Base-by-base conservation (phyloP, 2,888 invertebrate species). In the Rotaria sp. region DNA sequence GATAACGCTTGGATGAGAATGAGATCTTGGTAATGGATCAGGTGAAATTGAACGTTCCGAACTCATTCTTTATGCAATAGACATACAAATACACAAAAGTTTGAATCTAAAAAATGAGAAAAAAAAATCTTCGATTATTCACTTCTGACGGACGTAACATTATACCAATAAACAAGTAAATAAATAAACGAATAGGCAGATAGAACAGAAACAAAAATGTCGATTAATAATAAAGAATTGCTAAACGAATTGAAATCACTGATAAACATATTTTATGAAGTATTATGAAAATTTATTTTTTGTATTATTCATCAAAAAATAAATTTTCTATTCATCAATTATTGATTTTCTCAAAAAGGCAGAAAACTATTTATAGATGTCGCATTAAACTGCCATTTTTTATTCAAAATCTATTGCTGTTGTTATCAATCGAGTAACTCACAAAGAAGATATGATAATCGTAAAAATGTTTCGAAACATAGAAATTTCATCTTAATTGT, bases 21-120 rank as follows among this genome's bases (percentile, higher is more conserved):
- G 45, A 2, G 80, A 45, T 45, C 80, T 45, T 1, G 41, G 45
- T n/a, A 80, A 26, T 13, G 80, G 80, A 24, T 80, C 80, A 11
- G 80, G 80, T n/a, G 80, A 80, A 80, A 80, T 41, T n/a, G 80
- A 80, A 80, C 80, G 80, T 80, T 80, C 80, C 5, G 80, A 80
- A 41, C 45, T 45, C 80, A 80, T 80, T 26, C 11, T 45, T 80
- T 80, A 67, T 2, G 15, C 67, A 67, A 67, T 21, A 38, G 35
- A 35, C 67, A 30, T 67, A 67, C 35, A 35, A 67, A 18, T 35
- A 67, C 18, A 21, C 35, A 21, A 38, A 8, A 1, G 30, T 67
- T 67, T 67, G 21, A 35, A 35, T 67, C 67, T 67, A 18, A 35
- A 35, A 67, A 67, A 13, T 11, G 13, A 67, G 15, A 35, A 21